phyloP scores from a whole-genome alignment of 2,797 vertebrate species.

The Coilia nasus region DNA sequence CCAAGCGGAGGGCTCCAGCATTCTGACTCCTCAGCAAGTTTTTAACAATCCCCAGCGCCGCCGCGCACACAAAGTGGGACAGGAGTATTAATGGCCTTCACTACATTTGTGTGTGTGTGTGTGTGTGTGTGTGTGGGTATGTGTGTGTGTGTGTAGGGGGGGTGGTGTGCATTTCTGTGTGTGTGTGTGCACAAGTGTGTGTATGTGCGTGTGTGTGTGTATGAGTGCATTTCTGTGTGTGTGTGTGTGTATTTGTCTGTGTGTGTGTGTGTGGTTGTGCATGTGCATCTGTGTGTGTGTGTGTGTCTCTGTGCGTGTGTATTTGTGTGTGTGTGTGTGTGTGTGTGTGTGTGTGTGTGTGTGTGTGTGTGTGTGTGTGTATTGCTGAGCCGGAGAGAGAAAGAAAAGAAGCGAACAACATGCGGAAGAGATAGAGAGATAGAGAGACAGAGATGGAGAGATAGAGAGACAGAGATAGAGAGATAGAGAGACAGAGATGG shows the following conservation, averaged over 20 bases:
- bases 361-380: conserved; percentile 41
- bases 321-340: background rate
- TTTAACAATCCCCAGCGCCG: conserved; percentile 40
- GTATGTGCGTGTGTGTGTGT: conserved; percentile 40
- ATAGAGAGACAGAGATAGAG: conserved; percentile 26
- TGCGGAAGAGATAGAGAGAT: conserved; percentile 27
- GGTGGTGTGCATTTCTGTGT: conserved; percentile 42
- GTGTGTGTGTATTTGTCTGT: background rate
- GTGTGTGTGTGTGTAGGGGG: conserved; percentile 4
- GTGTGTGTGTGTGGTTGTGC: background rate
- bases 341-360: conserved; percentile 28
- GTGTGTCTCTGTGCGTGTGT: background rate
- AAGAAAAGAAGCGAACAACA: background rate
- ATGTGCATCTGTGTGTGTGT: background rate
- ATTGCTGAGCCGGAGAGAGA: conserved; percentile 42
- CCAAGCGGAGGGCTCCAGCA: conserved; percentile 39
- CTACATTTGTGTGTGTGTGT: conserved; percentile 39
- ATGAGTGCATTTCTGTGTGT: conserved; percentile 39
- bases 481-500: conserved; percentile 44
- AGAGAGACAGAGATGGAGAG: conserved; percentile 38
- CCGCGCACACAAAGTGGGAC: conserved; percentile 54
- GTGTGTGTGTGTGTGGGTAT: conserved; percentile 24
- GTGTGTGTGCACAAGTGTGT: conserved; percentile 38
- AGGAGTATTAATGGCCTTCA: conserved; percentile 48
- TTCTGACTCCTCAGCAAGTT: conserved; percentile 46